Base-by-base conservation (phyloP, 2,113 vertebrate genomes). In the Casuarius casuarius region DNA sequence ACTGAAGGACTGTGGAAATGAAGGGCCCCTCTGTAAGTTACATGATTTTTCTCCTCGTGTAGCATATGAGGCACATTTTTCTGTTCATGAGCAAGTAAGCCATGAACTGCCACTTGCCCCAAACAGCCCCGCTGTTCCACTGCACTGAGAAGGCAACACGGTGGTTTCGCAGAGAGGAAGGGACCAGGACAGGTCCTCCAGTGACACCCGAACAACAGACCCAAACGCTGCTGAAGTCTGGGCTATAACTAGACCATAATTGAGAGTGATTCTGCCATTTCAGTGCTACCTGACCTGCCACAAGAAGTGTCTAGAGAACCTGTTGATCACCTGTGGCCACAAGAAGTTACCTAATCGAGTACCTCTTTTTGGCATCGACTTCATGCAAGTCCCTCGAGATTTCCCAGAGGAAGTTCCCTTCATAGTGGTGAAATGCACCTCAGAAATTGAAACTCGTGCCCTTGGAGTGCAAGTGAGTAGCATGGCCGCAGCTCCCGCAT, bases 251-350 rank as follows among this genome's bases (percentile, higher is more conserved):
- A 29, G 70, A 10, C 21, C 31, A 0, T 29, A 56, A 75, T 17
- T 2, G 3, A 40, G 15, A 42, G 15, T 1, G 17, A 42, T 59
- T 70, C 48, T 52, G 51, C 29, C 3, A 0, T 78, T 87, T 7
- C 94, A 99, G 99, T 99, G 99, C 66, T 98, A 97, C 49, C 78
- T 99, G 92, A 96, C 98, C 52, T 98, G 99, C 87, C 99, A 99
- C 98, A 99, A 99, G 97, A 99, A 99, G 96, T 99, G 99, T 51
- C 98, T 99, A 28, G 99, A 99, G 90, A 98, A 97, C 28, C 98
- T 99, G 83, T 98, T 99, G 91, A 97, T 98, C 25, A 97, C 98
- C 90, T 99, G 99, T 21, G 99, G 99, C 49, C 97, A 98, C 87
- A 97, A 92, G 94, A 98, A 98, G 80, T 80, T 98, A 17, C 98